Base-by-base conservation (phyloP, 2,797 vertebrate genomes). In the Hydrolagus colliei region DNA sequence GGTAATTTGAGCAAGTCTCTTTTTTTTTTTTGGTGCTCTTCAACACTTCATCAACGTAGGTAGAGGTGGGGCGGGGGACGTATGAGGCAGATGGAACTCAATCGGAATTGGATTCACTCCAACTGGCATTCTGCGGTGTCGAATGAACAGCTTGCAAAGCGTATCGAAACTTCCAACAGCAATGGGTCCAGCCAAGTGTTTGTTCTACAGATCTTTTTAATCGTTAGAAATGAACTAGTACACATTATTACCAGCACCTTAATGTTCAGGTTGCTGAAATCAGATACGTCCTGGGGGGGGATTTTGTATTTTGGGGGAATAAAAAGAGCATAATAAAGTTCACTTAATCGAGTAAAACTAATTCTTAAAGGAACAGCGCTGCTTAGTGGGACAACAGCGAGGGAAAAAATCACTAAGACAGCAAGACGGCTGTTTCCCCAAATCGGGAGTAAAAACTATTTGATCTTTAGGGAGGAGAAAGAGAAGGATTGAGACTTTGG, bases 221-320 rank as follows among this genome's bases (percentile, higher is more conserved):
- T 84, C 65, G 68, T 71, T 84, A 84, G 63, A 68, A 65, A 41
- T 82, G 27, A 68, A 82, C 63, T 71, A 52, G 71, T 84, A 71
- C 79, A 84, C 10, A 41, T 84, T 82, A 68, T 82, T 80, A 80
- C 27, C 79, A 35, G 79, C 79, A 84, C 12, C 79, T 82, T 14
- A 82, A 82, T 82, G 41, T 68, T 63, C 27, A 68, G 41, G 16
- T 71, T 84, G 32, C 65, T 71, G 63, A 68, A 84, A 41, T 18
- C 79, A 71, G 32, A 22, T 71, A 84, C 71, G 68, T 84, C 41
- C 65, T 71, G 20, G 16, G 65, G 14, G 9, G 27, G 27, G 27
- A 27, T 27, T 27, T 2, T 52, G 41, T 0, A 52, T 52, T 82
- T 52, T 82, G 8, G 32, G 41, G 63, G 67, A 68, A 35, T 20